Base-by-base conservation (phyloP, 2,797 vertebrate species). In the Fringilla coelebs region DNA sequence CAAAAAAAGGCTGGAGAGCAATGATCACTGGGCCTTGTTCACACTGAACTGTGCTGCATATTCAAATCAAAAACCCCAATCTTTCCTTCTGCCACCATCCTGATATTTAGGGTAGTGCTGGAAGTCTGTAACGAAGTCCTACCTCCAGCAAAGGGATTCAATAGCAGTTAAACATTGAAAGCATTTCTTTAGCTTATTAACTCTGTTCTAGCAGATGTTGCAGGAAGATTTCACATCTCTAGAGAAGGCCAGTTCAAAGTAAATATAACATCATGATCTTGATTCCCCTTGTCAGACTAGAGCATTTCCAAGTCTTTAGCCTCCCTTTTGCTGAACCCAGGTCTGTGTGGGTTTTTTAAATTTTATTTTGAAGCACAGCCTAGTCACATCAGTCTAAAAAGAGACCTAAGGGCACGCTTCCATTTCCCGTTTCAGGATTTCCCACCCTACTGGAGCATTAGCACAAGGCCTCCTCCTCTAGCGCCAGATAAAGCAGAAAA, bases 391-490 rank as follows among this genome's bases (percentile, higher is more conserved):
- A 41, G 24, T 40, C 22, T 85, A n/a, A 85, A 88, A 85, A 46
- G 1, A 85, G 49, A 67, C 20, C 11, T 67, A n/a, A 11, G 49
- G 17, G 14, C 67, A 54, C 46, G 34, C 19, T 58, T 79, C 13
- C 11, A 17, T 34, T 84, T 89, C 36, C 62, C n/a, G 10, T 62
- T 61, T 75, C 61, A 81, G 79, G 82, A 89, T 94, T 96, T 96
- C 70, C 84, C 73, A 89, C 2, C 11, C 45, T 72, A 85, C 66
- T 46, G 65, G 36, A 92, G 22, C 65, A 89, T 85, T 73, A 96
- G 79, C 61, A 66, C 38, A 41, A 95, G 76, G 18, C 34, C 24
- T 95, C 67, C 72, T 87, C 78, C 87, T 60, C 5, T 45, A 94
- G 76, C 82, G 75, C 38, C 28, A 57, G 49, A 67, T 38, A 26